Percentiles rank a stretch among this genome's conserved stretches.
phyloP scores from a whole-genome alignment of 2,888 invertebrate species.

The Hoplodrina blanda region DNA sequence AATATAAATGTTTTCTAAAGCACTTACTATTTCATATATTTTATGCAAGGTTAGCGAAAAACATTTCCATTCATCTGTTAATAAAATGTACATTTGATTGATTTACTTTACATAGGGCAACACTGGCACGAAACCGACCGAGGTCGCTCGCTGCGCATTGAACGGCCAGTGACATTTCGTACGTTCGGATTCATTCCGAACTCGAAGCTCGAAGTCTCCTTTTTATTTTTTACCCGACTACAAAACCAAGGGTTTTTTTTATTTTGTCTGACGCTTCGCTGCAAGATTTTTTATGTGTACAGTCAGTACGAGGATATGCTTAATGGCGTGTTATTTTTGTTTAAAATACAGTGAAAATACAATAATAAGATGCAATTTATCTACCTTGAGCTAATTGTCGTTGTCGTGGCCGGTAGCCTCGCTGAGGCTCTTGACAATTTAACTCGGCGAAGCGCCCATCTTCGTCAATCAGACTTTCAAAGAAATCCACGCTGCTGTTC shows the following conservation, averaged over 20 bases:
- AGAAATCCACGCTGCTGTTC: conserved; percentile 91
- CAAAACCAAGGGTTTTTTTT: neutral
- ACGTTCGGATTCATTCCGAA: conserved; percentile 52
- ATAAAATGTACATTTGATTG: conserved; percentile 9
- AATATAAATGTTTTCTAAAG: too few relatives aligned
- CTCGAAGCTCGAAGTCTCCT: too few relatives aligned
- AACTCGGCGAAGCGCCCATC: conserved; percentile 86
- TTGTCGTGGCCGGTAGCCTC: conserved; percentile 73
- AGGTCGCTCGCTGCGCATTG: conserved; percentile 49
- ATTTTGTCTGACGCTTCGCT: neutral
- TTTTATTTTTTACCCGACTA: neutral
- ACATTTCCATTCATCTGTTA: neutral
- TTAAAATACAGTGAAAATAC: neutral
- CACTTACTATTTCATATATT: too few relatives aligned
- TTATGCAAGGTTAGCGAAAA: neutral
- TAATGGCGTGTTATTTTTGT: neutral
- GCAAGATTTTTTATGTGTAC: neutral
- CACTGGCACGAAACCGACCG: conserved; percentile 19
- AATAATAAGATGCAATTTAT: neutral
- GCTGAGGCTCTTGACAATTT: conserved; percentile 82
- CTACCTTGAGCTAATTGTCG: conserved; percentile 78
- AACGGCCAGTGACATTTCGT: conserved; percentile 41
- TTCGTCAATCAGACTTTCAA: conserved; percentile 92
- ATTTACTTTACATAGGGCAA: conserved; percentile 30
- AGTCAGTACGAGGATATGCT: neutral